Evolutionary conservation across 2,113 vertebrate species (phyloP).

Genomic region (Microcebus griseorufus): DNA sequence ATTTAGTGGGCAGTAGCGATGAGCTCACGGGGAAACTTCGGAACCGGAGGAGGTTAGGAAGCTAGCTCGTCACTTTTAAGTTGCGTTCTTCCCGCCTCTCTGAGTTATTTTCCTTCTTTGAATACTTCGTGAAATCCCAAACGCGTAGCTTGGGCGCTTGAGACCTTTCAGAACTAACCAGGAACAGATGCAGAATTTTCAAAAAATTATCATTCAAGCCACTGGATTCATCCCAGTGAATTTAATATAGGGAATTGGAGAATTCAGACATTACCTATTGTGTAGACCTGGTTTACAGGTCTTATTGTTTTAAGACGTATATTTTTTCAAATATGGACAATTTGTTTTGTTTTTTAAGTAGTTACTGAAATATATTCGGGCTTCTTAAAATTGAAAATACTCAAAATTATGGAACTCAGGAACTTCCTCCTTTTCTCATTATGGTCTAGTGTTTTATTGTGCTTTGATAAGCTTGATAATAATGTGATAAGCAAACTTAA

Average conservation of each 20-base stretch:
- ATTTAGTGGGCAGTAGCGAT: slow-evolving; percentile 79
- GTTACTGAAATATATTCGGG: slow-evolving; percentile 2
- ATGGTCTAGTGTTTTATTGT: slow-evolving; percentile 66
- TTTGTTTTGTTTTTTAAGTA: not conserved
- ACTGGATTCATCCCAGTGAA: slow-evolving; percentile 22
- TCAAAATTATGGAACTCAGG: slow-evolving; percentile 59
- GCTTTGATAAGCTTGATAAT: not conserved
- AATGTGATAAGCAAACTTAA: slow-evolving; percentile 64
- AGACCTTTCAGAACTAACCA: slow-evolving; percentile 61
- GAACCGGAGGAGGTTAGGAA: slow-evolving; percentile 78
- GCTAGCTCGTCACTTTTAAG: slow-evolving; percentile 82
- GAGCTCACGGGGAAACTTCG: slow-evolving; percentile 82
- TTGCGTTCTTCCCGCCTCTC: slow-evolving; percentile 74
- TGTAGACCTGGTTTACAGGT: slow-evolving; percentile 24
- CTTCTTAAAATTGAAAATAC: slow-evolving; percentile 48
- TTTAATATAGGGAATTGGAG: slow-evolving; percentile 52
- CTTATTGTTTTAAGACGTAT: slow-evolving; percentile 32
- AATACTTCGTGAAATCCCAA: slow-evolving; percentile 65
- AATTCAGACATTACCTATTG: not conserved
- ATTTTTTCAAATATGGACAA: slow-evolving; percentile 33
- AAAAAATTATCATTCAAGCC: slow-evolving; percentile 19
- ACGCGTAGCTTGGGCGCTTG: slow-evolving; percentile 26
- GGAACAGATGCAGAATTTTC: slow-evolving; percentile 64
- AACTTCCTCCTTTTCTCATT: slow-evolving; percentile 49
- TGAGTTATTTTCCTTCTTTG: slow-evolving; percentile 53